Percentiles rank a stretch among this genome's conserved stretches.
Conservation (phyloP, 2,888 invertebrate species). For the Torymus texanus region DNA sequence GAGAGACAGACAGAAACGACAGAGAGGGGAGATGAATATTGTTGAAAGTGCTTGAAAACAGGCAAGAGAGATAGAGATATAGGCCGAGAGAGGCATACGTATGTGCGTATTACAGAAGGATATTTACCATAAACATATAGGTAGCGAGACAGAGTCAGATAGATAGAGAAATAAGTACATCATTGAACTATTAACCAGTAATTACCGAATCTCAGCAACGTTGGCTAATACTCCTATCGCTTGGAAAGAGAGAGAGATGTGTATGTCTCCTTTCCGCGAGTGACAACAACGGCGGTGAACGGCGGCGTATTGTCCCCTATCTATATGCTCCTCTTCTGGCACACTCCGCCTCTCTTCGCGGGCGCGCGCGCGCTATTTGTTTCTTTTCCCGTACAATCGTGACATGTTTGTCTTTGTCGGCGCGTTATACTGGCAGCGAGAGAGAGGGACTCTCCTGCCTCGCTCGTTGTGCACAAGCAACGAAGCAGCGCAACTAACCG, state of each 20-base stretch:
- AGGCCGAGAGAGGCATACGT: background rate
- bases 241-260: background rate
- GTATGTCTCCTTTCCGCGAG: background rate
- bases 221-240: background rate
- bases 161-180: slow-evolving; percentile 32
- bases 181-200: background rate
- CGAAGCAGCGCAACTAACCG: too few relatives aligned
- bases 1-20: slow-evolving; percentile 4
- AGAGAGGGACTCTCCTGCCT: too few relatives aligned
- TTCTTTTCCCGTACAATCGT: slow-evolving; percentile 1
- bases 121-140: background rate
- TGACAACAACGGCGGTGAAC: background rate
- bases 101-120: background rate
- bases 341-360: too few relatives aligned
- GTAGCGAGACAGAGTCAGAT: slow-evolving; percentile 41
- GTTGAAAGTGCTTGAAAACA: slow-evolving; percentile 19
- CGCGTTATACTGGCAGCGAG: background rate
- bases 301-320: background rate
- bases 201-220: slow-evolving; percentile 18
- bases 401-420: slow-evolving; percentile 42
- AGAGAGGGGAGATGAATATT: slow-evolving; percentile 16
- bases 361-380: slow-evolving; percentile 14
- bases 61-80: background rate
- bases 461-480: too few relatives aligned
- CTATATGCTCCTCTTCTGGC: background rate